Percentiles rank a stretch among this genome's conserved stretches.
phyloP scores from a whole-genome alignment of 1,140 invertebrate genomes.

The Dinoponera quadriceps region DNA sequence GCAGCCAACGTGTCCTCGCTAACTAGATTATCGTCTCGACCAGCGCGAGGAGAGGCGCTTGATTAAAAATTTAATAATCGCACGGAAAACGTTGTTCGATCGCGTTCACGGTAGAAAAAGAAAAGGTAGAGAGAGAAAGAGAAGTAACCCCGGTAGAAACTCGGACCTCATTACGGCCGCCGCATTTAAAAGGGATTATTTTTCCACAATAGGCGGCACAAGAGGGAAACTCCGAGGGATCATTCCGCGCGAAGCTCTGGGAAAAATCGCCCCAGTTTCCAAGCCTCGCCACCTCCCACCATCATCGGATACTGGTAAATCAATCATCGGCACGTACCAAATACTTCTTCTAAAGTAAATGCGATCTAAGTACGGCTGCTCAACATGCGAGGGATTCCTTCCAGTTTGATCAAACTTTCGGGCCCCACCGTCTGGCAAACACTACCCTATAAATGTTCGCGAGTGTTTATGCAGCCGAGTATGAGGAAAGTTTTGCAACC shows the following conservation, averaged over 20 bases:
- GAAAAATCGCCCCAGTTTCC: neutral
- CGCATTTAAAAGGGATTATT: too few relatives aligned
- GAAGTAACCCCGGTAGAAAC: too few relatives aligned
- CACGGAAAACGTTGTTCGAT: neutral
- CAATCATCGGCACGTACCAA: slow-evolving; percentile 44
- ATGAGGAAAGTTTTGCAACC: slow-evolving; percentile 55
- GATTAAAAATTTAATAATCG: slow-evolving; percentile 17
- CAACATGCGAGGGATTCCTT: slow-evolving; percentile 54
- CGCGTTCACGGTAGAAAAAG: too few relatives aligned
- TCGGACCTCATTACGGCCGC: too few relatives aligned
- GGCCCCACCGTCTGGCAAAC: slow-evolving; percentile 16
- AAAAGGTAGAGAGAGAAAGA: too few relatives aligned
- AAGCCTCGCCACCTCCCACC: neutral
- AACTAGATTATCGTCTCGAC: neutral
- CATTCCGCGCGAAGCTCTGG: too few relatives aligned
- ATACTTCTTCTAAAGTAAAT: slow-evolving; percentile 49
- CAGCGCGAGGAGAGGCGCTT: neutral
- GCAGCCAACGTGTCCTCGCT: neutral
- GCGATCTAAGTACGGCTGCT: slow-evolving; percentile 27
- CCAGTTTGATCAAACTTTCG: slow-evolving; percentile 50
- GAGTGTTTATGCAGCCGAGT: slow-evolving; percentile 48
- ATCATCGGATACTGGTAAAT: slow-evolving; percentile 17
- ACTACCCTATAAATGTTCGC: slow-evolving; percentile 44
- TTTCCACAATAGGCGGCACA: too few relatives aligned
- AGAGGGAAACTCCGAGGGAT: too few relatives aligned